Conservation (phyloP, 2,113 vertebrate species). For the Cynocephalus volans region DNA sequence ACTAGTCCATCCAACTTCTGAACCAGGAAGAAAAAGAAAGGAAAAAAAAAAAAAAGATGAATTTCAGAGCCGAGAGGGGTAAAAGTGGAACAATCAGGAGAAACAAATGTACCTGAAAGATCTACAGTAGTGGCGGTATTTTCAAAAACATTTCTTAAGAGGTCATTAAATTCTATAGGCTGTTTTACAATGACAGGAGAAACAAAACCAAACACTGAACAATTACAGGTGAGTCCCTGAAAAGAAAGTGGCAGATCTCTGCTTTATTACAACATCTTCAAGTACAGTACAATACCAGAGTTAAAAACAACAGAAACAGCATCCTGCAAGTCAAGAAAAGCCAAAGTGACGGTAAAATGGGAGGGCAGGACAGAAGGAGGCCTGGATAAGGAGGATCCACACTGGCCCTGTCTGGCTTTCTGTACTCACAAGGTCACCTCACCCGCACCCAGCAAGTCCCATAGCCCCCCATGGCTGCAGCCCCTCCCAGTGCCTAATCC, state of each 20-base stretch:
- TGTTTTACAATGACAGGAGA: not conserved
- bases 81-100: constrained; percentile 11
- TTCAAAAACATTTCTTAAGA: not conserved
- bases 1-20: constrained; percentile 93
- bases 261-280: not conserved
- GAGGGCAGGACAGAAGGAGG: not conserved
- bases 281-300: not conserved
- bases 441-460: not conserved
- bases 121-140: not conserved
- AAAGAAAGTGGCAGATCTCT: not conserved
- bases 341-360: not conserved
- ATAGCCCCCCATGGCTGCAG: fast-evolving
- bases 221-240: not conserved
- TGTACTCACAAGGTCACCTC: too few relatives aligned
- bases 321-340: not conserved
- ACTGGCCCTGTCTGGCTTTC: not conserved
- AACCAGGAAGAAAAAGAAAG: constrained; percentile 46
- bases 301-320: not conserved
- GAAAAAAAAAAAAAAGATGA: constrained; percentile 24
- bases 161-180: not conserved
- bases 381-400: not conserved
- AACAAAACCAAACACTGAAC: not conserved
- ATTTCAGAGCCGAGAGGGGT: not conserved
- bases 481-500: not conserved
- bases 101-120: not conserved